These are phyloP conservation scores for Otocyon megalotis DNA, from an alignment of 2,113 vertebrate species.

Conservation along the genomic window DNA sequence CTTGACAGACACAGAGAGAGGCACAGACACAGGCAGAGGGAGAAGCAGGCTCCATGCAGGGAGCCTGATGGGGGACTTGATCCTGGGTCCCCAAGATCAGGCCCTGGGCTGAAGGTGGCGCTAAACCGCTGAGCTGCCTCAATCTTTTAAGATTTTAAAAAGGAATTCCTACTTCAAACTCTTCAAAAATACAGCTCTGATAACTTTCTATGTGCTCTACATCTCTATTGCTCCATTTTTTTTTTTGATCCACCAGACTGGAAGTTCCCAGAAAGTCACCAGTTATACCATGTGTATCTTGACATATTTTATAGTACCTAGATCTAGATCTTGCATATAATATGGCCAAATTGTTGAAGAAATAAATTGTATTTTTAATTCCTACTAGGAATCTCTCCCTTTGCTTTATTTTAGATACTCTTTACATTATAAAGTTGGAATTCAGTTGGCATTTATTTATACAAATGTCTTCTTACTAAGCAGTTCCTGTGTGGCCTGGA, in stretches of 20 bases:
- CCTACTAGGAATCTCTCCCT: neutral
- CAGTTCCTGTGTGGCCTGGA: neutral
- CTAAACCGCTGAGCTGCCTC: no score
- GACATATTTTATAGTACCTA: neutral
- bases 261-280: neutral
- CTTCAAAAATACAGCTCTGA: neutral
- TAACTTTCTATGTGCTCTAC: neutral
- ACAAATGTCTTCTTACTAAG: neutral
- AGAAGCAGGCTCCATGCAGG: no score
- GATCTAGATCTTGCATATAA: neutral
- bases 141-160: neutral
- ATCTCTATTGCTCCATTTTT: neutral
- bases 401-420: constrained; percentile 23
- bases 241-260: neutral
- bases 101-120: no score
- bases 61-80: no score
- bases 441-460: neutral
- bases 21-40: no score
- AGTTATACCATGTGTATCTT: neutral
- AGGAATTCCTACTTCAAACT: neutral
- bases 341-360: neutral
- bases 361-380: constrained; percentile 46
- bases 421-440: constrained; percentile 25
- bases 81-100: no score
- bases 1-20: no score